Conservation (phyloP, 2,113 vertebrate species). For the Rallus limicola region DNA sequence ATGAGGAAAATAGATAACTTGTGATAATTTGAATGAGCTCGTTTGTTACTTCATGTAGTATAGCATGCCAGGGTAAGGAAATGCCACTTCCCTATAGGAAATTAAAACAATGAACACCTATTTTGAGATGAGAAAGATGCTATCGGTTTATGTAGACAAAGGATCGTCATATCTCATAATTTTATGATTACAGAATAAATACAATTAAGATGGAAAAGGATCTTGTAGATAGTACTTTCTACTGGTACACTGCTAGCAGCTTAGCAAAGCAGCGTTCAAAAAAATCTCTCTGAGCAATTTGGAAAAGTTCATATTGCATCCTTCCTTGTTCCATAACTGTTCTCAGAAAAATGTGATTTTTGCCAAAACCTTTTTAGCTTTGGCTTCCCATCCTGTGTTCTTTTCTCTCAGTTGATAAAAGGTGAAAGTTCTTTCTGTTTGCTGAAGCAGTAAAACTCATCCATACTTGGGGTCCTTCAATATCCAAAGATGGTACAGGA, state of each 20-base stretch:
- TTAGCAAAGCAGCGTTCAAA: neutral
- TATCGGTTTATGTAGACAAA: conserved; percentile 28
- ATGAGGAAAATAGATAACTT: neutral
- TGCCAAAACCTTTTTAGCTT: neutral
- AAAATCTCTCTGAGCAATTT: neutral
- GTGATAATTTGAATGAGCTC: neutral
- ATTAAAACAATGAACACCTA: conserved; percentile 40
- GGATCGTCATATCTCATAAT: neutral
- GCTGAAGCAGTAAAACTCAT: neutral
- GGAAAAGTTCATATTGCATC: neutral
- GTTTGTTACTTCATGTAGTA: neutral
- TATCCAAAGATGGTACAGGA: neutral
- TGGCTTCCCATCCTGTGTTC: neutral
- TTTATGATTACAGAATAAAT: conserved; percentile 21
- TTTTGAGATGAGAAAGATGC: conserved; percentile 53
- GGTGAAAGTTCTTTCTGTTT: neutral
- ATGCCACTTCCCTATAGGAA: conserved; percentile 28
- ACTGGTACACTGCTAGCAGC: neutral
- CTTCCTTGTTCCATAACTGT: neutral
- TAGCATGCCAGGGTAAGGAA: conserved; percentile 23
- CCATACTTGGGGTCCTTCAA: neutral
- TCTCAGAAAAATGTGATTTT: neutral
- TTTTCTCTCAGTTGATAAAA: neutral
- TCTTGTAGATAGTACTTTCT: neutral
- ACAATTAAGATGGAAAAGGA: neutral